Percentiles rank a stretch among this genome's conserved stretches.
Conservation (phyloP, 2,113 vertebrate species). For the Coregonus clupeaformis region DNA sequence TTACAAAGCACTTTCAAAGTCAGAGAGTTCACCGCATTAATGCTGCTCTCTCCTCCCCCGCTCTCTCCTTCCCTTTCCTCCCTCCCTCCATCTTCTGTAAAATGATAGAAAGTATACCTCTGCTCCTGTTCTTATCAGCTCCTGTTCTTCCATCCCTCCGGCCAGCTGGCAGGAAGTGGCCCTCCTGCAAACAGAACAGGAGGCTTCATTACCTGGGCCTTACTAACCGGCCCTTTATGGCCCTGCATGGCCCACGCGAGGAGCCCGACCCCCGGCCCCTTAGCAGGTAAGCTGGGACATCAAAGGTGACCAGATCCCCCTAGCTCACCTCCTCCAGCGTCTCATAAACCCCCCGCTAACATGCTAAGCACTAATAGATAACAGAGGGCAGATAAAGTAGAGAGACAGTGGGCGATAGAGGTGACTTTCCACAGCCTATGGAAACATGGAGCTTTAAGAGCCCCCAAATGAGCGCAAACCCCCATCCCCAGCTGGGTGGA, state of each 20-base stretch:
- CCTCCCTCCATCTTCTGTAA: too few relatives aligned
- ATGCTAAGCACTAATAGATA: conserved; percentile 51
- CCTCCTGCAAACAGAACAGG: conserved; percentile 2
- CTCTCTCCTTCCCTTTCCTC: background rate
- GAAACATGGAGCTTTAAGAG: conserved; percentile 34
- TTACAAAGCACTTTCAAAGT: background rate
- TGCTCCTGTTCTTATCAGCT: background rate
- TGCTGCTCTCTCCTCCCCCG: background rate
- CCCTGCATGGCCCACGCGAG: conserved; percentile 16
- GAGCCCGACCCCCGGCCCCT: conserved; percentile 9
- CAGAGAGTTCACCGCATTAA: background rate
- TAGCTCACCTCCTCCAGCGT: conserved; percentile 20
- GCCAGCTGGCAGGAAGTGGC: conserved; percentile 29
- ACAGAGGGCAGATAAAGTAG: conserved; percentile 40
- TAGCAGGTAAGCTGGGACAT: conserved; percentile 39
- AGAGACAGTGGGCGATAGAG: too few relatives aligned
- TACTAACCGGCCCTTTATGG: conserved; percentile 37
- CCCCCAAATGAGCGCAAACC: conserved; percentile 8
- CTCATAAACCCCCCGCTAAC: conserved; percentile 50
- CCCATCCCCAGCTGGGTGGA: conserved; percentile 25
- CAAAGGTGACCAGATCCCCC: conserved; percentile 47
- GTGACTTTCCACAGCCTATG: conserved; percentile 21
- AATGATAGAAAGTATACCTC: too few relatives aligned
- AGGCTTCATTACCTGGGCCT: conserved; percentile 33
- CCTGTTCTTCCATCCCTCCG: conserved; percentile 1